Base-by-base conservation (phyloP, 2,888 invertebrate genomes). In the Abrostola triplasia region DNA sequence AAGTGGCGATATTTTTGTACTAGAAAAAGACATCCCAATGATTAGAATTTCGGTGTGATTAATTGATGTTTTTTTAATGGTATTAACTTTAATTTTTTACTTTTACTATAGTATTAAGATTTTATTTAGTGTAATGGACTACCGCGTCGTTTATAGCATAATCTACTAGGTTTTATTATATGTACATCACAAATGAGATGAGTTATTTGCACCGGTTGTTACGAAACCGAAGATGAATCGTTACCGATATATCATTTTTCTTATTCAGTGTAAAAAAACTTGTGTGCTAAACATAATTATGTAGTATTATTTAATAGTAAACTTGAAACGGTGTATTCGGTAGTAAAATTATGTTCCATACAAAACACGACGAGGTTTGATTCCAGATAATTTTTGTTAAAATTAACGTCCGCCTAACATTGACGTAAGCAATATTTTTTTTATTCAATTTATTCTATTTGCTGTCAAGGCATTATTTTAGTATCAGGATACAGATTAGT, bases 1-100 rank as follows among this genome's bases (percentile, higher is more conserved):
- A 60, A 87, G 81, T 88, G 82, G 90, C 77, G 76, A 92, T 93
- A 93, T 93, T 93, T 93, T 93, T 93, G 86, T 93, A 93, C 92
- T 87, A 85, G 76, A 85, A 85, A 90, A 90, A 90, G 85, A 91
- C 88, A 89, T 88, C 81, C 85, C 81, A 67, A 81, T 80, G 70
- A 74, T 77, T 82, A 77, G 64, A 71, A 68, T 69, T 73, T 72
- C 70, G 59, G 73, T 76, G 74, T 82, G 79, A 81, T 80, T 73
- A 68, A 70, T 77, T 59, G 41, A 73, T 80, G 79, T 73, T 80
- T 80, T 72, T 77, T 76, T 67, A 58, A 63, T 71, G 64, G 59
- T 70, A 72, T 77, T 68, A 70, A 73, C 62, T 73, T 69, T 68
- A 67, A 69, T 78, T 70, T 74, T 73, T 65, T 76, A 76, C 63